Evolutionary conservation across 1,140 invertebrate genomes (phyloP).

Genomic region (Alviniconcha marisindica): DNA sequence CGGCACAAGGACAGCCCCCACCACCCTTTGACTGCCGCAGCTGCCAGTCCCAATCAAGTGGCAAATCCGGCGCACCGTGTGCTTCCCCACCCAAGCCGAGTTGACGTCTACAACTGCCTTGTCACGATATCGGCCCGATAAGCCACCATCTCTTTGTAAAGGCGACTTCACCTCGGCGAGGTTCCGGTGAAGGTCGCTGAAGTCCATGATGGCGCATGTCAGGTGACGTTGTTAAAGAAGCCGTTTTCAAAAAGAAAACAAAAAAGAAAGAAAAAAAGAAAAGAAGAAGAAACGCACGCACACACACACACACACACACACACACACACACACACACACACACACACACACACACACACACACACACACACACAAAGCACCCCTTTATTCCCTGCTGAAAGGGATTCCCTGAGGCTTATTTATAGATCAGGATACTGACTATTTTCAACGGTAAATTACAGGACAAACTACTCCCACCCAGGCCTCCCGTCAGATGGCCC

Average conservation of each 20-base stretch:
- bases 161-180: too few species aligned
- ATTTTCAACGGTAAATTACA: too few species aligned
- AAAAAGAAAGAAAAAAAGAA: not conserved
- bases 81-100: too few species aligned
- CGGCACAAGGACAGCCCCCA: not conserved
- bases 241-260: not conserved
- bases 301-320: constrained; percentile 23
- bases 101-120: constrained; percentile 24
- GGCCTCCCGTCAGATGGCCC: too few species aligned
- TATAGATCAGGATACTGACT: too few species aligned
- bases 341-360: constrained; percentile 7
- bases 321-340: constrained; percentile 16
- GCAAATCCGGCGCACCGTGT: not conserved
- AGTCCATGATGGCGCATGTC: too few species aligned
- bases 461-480: too few species aligned
- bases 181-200: too few species aligned
- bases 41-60: constrained; percentile 1
- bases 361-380: too few species aligned
- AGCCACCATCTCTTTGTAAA: not conserved
- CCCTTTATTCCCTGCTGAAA: not conserved
- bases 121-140: constrained; percentile 19
- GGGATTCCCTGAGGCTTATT: too few species aligned
- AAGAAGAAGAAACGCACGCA: not conserved
- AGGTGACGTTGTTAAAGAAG: not conserved
- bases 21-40: not conserved